These are phyloP conservation scores for Keiferia lycopersicella DNA, from an alignment of 2,888 invertebrate genomes.

Conservation along the genomic window DNA sequence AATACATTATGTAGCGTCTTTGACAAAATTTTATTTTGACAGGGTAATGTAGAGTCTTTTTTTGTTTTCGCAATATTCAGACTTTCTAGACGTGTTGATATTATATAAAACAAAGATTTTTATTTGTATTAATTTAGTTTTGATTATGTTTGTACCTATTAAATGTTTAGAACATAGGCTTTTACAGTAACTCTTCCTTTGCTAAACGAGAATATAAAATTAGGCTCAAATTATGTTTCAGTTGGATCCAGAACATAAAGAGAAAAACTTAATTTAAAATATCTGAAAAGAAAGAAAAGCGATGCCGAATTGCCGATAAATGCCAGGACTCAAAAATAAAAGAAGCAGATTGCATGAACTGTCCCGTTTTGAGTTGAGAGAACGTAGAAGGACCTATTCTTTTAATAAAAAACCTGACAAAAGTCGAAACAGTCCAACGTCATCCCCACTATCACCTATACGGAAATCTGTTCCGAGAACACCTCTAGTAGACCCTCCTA, in stretches of 20 bases:
- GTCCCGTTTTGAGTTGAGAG: neutral
- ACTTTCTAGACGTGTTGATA: no score
- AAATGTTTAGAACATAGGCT: no score
- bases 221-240: constrained; percentile 14
- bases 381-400: neutral
- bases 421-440: no score
- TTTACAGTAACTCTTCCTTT: neutral
- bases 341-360: constrained; percentile 20
- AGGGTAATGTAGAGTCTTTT: no score
- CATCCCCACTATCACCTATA: neutral
- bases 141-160: no score
- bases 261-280: neutral
- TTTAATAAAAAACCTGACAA: neutral
- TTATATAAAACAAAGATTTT: no score
- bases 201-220: neutral
- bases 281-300: neutral
- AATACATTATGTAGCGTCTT: no score
- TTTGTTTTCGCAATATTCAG: no score
- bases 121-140: neutral
- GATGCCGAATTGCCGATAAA: constrained; percentile 24
- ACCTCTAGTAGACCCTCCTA: neutral
- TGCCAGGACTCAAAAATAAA: constrained; percentile 29
- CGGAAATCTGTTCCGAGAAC: neutral
- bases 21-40: no score
- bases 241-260: constrained; percentile 6